Evolutionary conservation across 2,888 invertebrate species (phyloP).

Genomic region (Lagria hirta): DNA sequence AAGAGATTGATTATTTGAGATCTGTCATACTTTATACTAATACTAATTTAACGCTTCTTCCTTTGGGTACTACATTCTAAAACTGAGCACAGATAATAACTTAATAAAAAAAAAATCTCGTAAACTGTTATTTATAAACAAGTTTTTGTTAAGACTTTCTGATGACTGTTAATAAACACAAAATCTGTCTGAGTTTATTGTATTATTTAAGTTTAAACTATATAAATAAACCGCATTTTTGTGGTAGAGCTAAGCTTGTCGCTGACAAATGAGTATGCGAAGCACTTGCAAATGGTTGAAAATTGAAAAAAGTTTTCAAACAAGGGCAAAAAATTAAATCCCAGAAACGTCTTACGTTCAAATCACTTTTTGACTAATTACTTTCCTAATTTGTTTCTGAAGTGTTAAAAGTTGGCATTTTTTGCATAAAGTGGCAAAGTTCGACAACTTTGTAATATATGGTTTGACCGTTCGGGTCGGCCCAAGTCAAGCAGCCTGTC

Average conservation of each 20-base stretch:
- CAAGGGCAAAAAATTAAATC: too few relatives aligned
- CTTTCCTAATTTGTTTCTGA: constrained; percentile 40
- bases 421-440: constrained; percentile 24
- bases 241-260: too few relatives aligned
- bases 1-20: constrained; percentile 67
- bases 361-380: constrained; percentile 41
- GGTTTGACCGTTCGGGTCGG: constrained; percentile 25
- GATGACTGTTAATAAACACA: constrained; percentile 6
- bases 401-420: constrained; percentile 21
- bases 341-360: constrained; percentile 21
- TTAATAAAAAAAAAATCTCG: too few relatives aligned
- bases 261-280: too few relatives aligned
- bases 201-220: too few relatives aligned
- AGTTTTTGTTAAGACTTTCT: too few relatives aligned
- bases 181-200: constrained; percentile 7
- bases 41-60: constrained; percentile 64
- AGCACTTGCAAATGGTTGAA: constrained; percentile 17
- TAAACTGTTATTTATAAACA: too few relatives aligned
- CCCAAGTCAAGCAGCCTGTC: constrained; percentile 23
- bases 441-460: constrained; percentile 27
- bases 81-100: too few relatives aligned
- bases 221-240: too few relatives aligned
- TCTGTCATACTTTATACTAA: constrained; percentile 67
- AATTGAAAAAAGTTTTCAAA: constrained; percentile 12
- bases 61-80: constrained; percentile 37